These are phyloP conservation scores for Apodemus sylvaticus DNA, from an alignment of 2,113 vertebrate genomes.

Conservation along the genomic window DNA sequence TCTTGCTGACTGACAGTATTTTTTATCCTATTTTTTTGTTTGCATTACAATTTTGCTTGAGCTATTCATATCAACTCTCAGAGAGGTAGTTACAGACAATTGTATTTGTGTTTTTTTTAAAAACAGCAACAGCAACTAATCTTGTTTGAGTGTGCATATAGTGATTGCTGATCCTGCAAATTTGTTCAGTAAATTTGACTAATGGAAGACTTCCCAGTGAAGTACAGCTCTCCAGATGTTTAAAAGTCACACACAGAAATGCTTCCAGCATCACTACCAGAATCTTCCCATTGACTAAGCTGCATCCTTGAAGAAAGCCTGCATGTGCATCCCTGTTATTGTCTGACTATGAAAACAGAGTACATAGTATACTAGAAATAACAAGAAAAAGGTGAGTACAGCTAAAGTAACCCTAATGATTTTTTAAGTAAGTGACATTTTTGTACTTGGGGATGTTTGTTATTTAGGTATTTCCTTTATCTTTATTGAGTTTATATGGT, in stretches of 20 bases:
- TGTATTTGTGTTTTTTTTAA: conserved; percentile 41
- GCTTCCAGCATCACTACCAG: not conserved
- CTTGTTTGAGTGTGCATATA: conserved; percentile 10
- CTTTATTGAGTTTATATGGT: too few relatives aligned
- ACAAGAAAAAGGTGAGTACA: not conserved
- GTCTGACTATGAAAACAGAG: not conserved
- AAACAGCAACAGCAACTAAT: conserved; percentile 29
- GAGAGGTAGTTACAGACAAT: conserved; percentile 32
- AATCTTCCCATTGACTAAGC: not conserved
- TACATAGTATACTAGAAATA: not conserved
- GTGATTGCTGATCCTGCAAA: conserved; percentile 39
- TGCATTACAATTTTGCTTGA: conserved; percentile 19
- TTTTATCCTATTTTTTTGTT: conserved; percentile 10
- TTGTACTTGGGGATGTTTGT: not conserved
- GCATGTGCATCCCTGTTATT: not conserved
- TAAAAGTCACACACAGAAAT: not conserved
- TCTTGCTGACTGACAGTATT: conserved; percentile 36
- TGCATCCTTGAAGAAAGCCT: not conserved
- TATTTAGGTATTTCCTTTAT: too few relatives aligned
- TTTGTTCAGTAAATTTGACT: conserved; percentile 47
- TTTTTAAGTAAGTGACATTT: not conserved
- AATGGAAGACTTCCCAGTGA: not conserved
- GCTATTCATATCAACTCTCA: conserved; percentile 36
- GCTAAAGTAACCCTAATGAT: not conserved
- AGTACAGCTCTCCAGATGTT: not conserved